Evolutionary conservation across 1,140 invertebrate genomes (phyloP).

Genomic region (Drosophila saltans): DNA sequence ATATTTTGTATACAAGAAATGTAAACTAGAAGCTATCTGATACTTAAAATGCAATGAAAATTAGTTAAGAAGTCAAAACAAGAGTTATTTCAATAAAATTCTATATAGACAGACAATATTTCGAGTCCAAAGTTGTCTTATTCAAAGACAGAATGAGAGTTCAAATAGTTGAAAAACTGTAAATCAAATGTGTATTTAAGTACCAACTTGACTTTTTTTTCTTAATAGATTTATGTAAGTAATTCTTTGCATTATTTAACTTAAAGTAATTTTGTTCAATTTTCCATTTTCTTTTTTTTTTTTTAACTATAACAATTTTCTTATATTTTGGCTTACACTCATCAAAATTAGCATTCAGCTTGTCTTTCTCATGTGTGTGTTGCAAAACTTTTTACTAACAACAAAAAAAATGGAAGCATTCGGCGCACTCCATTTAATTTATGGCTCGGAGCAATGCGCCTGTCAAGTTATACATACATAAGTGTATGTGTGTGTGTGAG

Average conservation of each 20-base stretch:
- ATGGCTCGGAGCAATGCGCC: conserved; percentile 64
- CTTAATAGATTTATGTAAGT: not conserved
- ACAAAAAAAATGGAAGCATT: conserved; percentile 16
- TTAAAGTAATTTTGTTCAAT: not conserved
- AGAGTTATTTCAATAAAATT: too few relatives aligned
- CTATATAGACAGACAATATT: too few relatives aligned
- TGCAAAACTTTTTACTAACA: conserved; percentile 10
- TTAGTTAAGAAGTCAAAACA: too few relatives aligned
- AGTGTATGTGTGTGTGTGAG: not conserved
- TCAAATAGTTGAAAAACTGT: too few relatives aligned
- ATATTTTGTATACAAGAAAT: too few relatives aligned
- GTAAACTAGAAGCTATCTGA: too few relatives aligned
- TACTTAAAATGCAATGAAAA: too few relatives aligned
- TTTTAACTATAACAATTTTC: not conserved
- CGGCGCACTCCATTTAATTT: conserved; percentile 65
- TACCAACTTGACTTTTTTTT: not conserved
- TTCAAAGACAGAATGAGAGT: too few relatives aligned
- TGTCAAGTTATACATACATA: conserved; percentile 36
- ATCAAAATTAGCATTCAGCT: conserved; percentile 19
- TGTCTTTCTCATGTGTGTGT: not conserved
- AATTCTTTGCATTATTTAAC: not conserved
- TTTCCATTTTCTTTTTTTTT: too few relatives aligned
- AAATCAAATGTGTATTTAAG: too few relatives aligned
- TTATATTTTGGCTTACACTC: conserved; percentile 2
- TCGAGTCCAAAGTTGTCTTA: too few relatives aligned